These are phyloP conservation scores for Drosophila triauraria DNA, from an alignment of 1,140 invertebrate species.

Conservation along the genomic window DNA sequence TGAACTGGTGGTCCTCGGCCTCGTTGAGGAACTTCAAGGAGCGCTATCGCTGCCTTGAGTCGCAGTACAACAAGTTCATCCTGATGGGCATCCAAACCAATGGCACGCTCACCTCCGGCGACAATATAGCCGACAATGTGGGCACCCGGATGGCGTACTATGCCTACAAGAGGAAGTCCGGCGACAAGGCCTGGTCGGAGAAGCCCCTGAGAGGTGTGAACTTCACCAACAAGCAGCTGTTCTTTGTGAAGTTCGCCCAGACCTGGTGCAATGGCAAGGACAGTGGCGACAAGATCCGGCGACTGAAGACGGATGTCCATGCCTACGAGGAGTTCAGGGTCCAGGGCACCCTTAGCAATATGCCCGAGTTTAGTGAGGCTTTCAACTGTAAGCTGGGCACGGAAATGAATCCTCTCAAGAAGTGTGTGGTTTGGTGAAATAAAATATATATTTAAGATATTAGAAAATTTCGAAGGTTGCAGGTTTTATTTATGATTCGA, in stretches of 20 bases:
- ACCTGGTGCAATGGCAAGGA: conserved; percentile 86
- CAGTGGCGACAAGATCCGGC: conserved; percentile 78
- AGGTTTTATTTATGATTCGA: not conserved
- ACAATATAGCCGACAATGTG: conserved; percentile 97
- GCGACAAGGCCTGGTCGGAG: conserved; percentile 82
- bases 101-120: conserved; percentile 91
- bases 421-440: conserved; percentile 86
- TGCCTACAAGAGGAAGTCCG: conserved; percentile 86
- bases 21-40: conserved; percentile 89
- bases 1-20: conserved; percentile 93
- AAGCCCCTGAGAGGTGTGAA: conserved; percentile 86
- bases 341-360: conserved; percentile 89
- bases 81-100: conserved; percentile 87
- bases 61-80: conserved; percentile 90
- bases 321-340: conserved; percentile 87
- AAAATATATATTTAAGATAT: conserved; percentile 17
- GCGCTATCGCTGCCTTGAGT: conserved; percentile 93
- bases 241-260: conserved; percentile 87
- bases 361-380: conserved; percentile 88
- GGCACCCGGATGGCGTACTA: conserved; percentile 91
- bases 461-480: not conserved
- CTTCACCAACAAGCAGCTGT: conserved; percentile 87
- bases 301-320: conserved; percentile 67
- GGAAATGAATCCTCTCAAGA: conserved; percentile 89
- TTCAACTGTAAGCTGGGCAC: conserved; percentile 88